These are phyloP conservation scores for Timema podura DNA, from an alignment of 2,888 invertebrate species.

Conservation along the genomic window DNA sequence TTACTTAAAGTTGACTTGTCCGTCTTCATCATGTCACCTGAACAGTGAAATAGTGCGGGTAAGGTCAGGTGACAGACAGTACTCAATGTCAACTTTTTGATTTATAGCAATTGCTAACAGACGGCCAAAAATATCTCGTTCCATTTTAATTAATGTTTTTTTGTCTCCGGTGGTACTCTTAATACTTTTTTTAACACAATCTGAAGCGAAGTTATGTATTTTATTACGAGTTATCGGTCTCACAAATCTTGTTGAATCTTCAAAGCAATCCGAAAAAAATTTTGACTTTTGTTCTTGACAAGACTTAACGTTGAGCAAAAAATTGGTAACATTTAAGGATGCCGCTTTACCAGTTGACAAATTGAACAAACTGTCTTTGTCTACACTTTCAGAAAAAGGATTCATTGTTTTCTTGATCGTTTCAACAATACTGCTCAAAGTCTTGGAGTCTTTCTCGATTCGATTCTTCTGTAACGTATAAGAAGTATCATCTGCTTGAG, in stretches of 20 bases:
- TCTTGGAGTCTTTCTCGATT: conserved; percentile 34
- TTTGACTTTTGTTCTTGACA: conserved; percentile 35
- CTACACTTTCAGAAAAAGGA: conserved; percentile 34
- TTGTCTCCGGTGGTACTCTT: conserved; percentile 34
- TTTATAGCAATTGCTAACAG: conserved; percentile 36
- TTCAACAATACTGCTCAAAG: conserved; percentile 32
- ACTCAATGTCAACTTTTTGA: conserved; percentile 38
- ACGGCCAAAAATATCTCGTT: conserved; percentile 37
- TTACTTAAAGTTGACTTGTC: conserved; percentile 32
- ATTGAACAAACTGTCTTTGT: conserved; percentile 35
- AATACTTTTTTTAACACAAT: conserved; percentile 32
- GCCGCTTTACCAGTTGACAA: conserved; percentile 40
- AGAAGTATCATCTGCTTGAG: conserved; percentile 37
- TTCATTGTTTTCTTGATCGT: conserved; percentile 34
- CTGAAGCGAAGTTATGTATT: conserved; percentile 38
- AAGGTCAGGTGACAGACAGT: conserved; percentile 37
- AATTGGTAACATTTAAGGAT: conserved; percentile 37
- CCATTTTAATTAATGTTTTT: conserved; percentile 35
- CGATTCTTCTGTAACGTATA: conserved; percentile 30
- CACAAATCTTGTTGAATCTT: conserved; percentile 33
- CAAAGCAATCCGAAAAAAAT: conserved; percentile 36
- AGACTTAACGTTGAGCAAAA: conserved; percentile 35
- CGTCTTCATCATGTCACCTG: too few species aligned
- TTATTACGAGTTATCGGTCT: conserved; percentile 36
- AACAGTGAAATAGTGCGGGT: too few species aligned